Percentiles rank a stretch among this genome's conserved stretches.
Conservation (phyloP, 2,113 vertebrate genomes). For the Chloropsis cyanopogon region DNA sequence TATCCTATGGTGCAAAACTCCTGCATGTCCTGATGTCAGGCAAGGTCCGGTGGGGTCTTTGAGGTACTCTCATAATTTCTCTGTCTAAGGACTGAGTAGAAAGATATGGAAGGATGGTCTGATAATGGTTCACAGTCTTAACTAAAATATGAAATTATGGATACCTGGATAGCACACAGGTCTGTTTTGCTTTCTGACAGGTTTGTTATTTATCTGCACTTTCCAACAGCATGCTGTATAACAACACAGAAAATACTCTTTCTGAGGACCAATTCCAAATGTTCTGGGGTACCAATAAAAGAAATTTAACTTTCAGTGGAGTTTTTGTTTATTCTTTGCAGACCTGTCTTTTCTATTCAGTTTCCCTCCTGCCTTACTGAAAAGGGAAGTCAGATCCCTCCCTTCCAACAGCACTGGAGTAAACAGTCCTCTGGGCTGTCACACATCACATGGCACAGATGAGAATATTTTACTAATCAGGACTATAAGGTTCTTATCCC, state of each 20-base stretch:
- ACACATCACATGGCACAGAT: neutral
- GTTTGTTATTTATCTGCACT: neutral
- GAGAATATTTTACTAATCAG: neutral
- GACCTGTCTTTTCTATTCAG: neutral
- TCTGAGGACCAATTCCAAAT: neutral
- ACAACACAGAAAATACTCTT: neutral
- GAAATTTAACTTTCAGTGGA: neutral
- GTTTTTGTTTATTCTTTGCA: neutral
- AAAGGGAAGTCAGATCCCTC: neutral
- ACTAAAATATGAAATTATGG: neutral
- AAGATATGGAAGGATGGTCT: neutral
- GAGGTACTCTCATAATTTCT: neutral
- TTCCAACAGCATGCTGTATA: neutral
- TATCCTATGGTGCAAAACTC: neutral
- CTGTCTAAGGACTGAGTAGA: neutral
- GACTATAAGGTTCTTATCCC: neutral
- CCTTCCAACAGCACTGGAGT: neutral
- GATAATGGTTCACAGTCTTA: neutral
- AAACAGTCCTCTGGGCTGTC: neutral
- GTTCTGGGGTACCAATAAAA: neutral
- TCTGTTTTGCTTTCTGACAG: neutral
- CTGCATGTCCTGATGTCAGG: neutral
- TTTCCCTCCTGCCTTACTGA: neutral
- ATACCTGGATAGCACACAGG: neutral
- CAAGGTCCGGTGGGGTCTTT: neutral